phyloP scores from a whole-genome alignment of 2,113 vertebrate genomes.

The Carassius carassius region DNA sequence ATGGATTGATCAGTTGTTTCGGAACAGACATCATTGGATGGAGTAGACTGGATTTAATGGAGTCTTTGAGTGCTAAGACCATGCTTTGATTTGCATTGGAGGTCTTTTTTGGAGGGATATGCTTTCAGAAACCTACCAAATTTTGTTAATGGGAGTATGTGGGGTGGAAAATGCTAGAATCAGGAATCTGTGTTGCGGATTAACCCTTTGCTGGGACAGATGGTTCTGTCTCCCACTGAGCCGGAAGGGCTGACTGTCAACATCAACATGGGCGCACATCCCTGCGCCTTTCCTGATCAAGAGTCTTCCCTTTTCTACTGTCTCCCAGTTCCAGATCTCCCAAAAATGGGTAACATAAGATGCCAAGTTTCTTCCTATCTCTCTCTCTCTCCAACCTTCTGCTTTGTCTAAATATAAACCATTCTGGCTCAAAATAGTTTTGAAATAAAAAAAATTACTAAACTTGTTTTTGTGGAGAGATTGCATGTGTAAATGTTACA shows the following conservation, averaged over 20 bases:
- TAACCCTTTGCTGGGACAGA: constrained; percentile 81
- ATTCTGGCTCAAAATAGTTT: not conserved
- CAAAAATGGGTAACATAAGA: not conserved
- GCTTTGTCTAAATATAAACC: not conserved
- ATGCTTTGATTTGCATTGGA: not conserved
- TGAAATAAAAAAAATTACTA: no score
- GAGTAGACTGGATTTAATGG: not conserved
- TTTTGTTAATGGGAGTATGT: constrained; percentile 15
- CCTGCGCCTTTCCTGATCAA: constrained; percentile 40
- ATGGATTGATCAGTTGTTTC: not conserved
- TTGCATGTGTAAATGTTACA: not conserved
- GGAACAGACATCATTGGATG: not conserved
- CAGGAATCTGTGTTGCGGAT: constrained; percentile 73
- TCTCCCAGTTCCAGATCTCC: not conserved
- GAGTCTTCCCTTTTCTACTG: not conserved
- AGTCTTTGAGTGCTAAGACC: not conserved
- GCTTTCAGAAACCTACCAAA: constrained; percentile 27
- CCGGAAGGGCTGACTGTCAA: constrained; percentile 49
- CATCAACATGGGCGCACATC: constrained; percentile 65
- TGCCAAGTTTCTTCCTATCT: constrained; percentile 18
- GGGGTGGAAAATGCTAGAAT: constrained; percentile 49
- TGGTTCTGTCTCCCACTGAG: constrained; percentile 70
- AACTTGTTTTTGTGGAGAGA: not conserved
- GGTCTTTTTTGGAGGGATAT: constrained; percentile 3
- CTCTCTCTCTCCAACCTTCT: not conserved